Conservation (phyloP, 1,140 invertebrate genomes). For the Drosophila setifemur region DNA sequence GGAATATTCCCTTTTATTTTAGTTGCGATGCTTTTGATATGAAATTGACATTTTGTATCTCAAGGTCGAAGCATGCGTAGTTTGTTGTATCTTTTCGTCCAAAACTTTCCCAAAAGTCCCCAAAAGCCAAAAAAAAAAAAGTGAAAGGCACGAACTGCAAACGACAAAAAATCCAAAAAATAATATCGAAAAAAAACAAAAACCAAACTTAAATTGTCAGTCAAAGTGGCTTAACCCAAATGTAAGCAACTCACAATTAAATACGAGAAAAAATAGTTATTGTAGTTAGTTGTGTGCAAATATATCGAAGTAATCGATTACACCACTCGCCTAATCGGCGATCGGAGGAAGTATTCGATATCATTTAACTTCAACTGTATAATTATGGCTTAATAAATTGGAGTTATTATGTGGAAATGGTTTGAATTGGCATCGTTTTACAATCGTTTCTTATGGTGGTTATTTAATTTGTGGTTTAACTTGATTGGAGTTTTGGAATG, state of each 20-base stretch:
- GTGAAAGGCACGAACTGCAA: conserved; percentile 17
- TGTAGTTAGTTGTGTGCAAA: conserved; percentile 40
- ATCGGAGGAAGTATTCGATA: not conserved
- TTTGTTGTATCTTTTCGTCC: not conserved
- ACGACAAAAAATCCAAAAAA: not conserved
- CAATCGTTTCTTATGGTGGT: no score
- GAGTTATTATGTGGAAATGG: not conserved
- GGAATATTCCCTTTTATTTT: conserved; percentile 5
- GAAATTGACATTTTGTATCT: no score
- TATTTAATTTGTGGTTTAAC: not conserved
- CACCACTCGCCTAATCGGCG: conserved; percentile 5
- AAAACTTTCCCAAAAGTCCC: conserved; percentile 23
- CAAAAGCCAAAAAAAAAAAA: conserved; percentile 7
- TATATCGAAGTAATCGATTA: conserved; percentile 30
- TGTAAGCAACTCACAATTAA: conserved; percentile 19
- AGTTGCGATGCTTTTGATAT: no score
- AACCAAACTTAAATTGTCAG: conserved; percentile 32
- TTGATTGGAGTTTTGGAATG: not conserved
- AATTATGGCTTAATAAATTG: not conserved
- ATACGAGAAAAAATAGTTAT: conserved; percentile 22
- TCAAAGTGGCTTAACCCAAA: conserved; percentile 36
- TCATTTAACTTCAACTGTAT: not conserved
- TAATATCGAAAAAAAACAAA: not conserved
- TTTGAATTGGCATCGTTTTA: not conserved
- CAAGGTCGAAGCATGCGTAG: not conserved